Evolutionary conservation across 2,888 invertebrate species (phyloP), one percentile per base, ranked within the genome.

Genomic region (Smittia aterrima): DNA sequence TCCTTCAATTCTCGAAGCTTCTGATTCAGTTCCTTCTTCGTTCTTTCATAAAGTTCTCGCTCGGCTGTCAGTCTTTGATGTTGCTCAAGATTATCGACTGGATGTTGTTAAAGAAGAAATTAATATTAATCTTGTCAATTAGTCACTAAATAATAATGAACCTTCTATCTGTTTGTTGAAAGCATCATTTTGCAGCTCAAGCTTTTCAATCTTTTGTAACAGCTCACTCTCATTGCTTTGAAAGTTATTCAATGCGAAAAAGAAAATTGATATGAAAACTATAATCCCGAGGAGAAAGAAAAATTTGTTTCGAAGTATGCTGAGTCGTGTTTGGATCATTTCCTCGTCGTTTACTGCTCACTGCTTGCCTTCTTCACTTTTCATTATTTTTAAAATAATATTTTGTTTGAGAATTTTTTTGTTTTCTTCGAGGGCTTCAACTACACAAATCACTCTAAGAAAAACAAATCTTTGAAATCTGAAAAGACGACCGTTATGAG

Each of bases 1-100:
- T 82, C 80, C 76, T 82, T 83, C 68, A 86, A 85, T 75, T 85
- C 86, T 75, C 79, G 16, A 16, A 74, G 27, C 41, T 74, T 40
- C 9, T 64, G 64, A 32, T 74, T 74, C 0, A 74, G 25, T 41
- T 74, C 74, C 20, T 47, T 40, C 20, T 74, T 74, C 38, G 74
- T 74, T 25, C 40, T n/a, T 27, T 74, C 74, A 32, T 74, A 74
- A 4, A 74, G 25, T n/a, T 66, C 40, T 9, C 74, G 54, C 25
- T 74, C 72, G 22, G 72, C 70, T 1, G 13, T 27, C 13, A 54
- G 64, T 27, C 25, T 27, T 16, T 25, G 64, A 64, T 24, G 27
- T n/a, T 64, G 20, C 25, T 64, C 64, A 25, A 27, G n/a, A 22
- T 64, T 72, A 3, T 72, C 72, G 32, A 62, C 72, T 62, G 27